Percentiles rank a stretch among this genome's conserved stretches.
Evolutionary conservation across 2,113 vertebrate genomes (phyloP).

Genomic region (Neoarius graeffei): DNA sequence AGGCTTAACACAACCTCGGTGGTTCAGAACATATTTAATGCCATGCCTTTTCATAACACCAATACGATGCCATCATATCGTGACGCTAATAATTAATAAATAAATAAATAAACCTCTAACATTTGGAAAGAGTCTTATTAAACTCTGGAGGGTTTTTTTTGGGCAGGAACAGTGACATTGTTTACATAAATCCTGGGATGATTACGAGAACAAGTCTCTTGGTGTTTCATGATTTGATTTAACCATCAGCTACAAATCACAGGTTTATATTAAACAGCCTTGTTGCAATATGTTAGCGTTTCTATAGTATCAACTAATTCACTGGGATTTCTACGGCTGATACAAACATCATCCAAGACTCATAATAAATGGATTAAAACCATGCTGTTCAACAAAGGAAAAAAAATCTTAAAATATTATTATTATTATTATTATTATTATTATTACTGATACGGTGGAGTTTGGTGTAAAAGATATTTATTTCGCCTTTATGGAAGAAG

Average conservation of each 20-base stretch:
- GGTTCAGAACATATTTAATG: background rate
- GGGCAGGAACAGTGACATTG: background rate
- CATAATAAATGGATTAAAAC: background rate
- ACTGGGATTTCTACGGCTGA: background rate
- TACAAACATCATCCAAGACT: background rate
- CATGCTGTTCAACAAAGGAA: background rate
- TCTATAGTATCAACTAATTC: background rate
- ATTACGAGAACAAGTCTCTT: background rate
- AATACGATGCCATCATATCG: background rate
- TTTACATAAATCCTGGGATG: background rate
- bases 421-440: too few species aligned
- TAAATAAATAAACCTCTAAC: background rate
- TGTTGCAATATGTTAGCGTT: background rate
- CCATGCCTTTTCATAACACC: background rate
- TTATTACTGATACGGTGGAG: background rate
- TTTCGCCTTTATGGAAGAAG: background rate
- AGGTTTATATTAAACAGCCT: background rate
- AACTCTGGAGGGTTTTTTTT: background rate
- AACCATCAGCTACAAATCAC: background rate
- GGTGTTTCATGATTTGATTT: background rate
- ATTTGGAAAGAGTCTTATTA: slow-evolving; percentile 2
- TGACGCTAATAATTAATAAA: background rate
- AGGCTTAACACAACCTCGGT: background rate
- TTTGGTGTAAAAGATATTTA: background rate
- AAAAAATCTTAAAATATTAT: background rate